A percentile compares a stretch with the other conserved stretches of the same genome.
phyloP scores from a whole-genome alignment of 2,888 invertebrate species.

The Diaperis boleti region DNA sequence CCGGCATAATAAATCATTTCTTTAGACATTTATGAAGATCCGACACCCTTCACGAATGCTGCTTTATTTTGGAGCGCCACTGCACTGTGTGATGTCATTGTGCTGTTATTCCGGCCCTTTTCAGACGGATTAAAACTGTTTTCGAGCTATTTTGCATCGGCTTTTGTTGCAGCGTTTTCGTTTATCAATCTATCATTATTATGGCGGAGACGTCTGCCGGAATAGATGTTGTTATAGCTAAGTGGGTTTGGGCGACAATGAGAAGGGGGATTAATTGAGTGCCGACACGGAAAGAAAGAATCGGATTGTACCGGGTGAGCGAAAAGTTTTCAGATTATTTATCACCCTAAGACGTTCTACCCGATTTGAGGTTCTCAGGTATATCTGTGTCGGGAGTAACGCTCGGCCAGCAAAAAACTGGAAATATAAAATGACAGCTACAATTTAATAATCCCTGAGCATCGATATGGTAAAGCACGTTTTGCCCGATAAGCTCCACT shows the following conservation, averaged over 20 bases:
- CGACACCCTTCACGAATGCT: slow-evolving; percentile 58
- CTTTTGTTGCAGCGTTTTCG: slow-evolving; percentile 7
- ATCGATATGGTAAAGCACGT: slow-evolving; percentile 52
- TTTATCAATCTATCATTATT: not conserved
- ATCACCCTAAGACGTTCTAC: too few relatives aligned
- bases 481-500: slow-evolving; percentile 51
- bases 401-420: slow-evolving; percentile 47
- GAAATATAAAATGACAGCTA: slow-evolving; percentile 56
- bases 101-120: slow-evolving; percentile 45
- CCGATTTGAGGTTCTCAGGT: slow-evolving; percentile 53
- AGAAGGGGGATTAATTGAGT: too few relatives aligned
- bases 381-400: slow-evolving; percentile 49
- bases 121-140: slow-evolving; percentile 50
- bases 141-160: slow-evolving; percentile 23
- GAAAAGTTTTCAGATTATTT: too few relatives aligned
- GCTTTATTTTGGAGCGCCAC: slow-evolving; percentile 55
- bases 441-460: slow-evolving; percentile 57
- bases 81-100: slow-evolving; percentile 52
- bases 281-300: too few relatives aligned
- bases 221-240: not conserved
- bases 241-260: too few relatives aligned
- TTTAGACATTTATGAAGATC: slow-evolving; percentile 62
- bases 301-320: too few relatives aligned
- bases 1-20: slow-evolving; percentile 61
- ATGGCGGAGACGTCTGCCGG: not conserved